phyloP scores from a whole-genome alignment of 1,140 invertebrate genomes.

The Dinoponera quadriceps region DNA sequence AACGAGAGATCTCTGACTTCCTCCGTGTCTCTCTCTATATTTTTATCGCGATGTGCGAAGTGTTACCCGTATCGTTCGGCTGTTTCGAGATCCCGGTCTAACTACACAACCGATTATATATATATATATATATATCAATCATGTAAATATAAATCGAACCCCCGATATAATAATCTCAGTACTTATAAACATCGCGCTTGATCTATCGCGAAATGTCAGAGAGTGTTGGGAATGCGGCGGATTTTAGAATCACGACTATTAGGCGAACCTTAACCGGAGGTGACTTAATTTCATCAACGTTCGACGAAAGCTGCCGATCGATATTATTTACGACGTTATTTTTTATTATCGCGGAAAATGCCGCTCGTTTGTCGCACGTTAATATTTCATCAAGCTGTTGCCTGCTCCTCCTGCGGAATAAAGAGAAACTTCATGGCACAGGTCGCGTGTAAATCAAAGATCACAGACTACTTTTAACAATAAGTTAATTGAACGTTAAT shows the following conservation, averaged over 20 bases:
- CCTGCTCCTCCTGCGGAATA: no score
- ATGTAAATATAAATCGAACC: no score
- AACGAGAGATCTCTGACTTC: slow-evolving; percentile 13
- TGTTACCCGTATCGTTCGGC: no score
- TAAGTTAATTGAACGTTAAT: no score
- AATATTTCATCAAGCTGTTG: background rate
- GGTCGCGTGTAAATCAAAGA: no score
- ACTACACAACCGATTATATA: no score
- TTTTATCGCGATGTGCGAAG: no score
- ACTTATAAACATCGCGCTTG: background rate
- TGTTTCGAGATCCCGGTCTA: no score
- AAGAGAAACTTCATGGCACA: no score
- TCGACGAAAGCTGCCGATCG: background rate
- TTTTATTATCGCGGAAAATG: background rate
- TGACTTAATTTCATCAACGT: background rate
- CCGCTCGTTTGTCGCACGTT: slow-evolving; percentile 6
- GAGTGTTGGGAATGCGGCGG: background rate
- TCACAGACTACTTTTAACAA: no score
- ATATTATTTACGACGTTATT: background rate
- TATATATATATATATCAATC: no score
- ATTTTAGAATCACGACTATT: background rate
- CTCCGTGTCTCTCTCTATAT: background rate
- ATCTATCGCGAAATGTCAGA: background rate
- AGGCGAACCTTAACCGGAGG: background rate
- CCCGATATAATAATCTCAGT: no score